Percentiles rank a stretch among this genome's conserved stretches.
Evolutionary conservation across 2,888 invertebrate genomes (phyloP).

Genomic region (Auanema sp.): DNA sequence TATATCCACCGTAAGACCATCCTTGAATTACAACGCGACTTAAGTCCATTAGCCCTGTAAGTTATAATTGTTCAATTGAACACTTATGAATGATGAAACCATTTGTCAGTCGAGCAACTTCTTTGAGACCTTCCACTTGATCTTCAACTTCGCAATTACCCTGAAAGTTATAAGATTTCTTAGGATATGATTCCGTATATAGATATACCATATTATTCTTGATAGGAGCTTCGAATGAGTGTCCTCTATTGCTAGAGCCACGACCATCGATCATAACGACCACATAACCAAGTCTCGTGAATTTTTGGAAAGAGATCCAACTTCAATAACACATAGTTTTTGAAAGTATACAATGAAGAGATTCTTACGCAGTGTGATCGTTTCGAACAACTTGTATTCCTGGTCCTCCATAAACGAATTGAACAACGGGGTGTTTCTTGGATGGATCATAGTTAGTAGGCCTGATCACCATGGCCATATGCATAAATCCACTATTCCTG

Average conservation of each 20-base stretch:
- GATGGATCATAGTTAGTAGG: conserved; percentile 25
- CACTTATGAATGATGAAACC: conserved; percentile 8
- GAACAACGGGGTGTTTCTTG: conserved; percentile 76
- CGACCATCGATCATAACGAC: conserved; percentile 92
- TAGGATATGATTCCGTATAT: no score
- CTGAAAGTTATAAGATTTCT: conserved; percentile 58
- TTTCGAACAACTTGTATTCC: conserved; percentile 96
- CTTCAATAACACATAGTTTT: no score
- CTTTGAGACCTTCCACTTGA: conserved; percentile 89
- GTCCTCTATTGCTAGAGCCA: conserved; percentile 89
- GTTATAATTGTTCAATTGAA: not conserved
- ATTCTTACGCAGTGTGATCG: conserved; percentile 54
- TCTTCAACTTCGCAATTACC: conserved; percentile 90
- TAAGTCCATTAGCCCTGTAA: conserved; percentile 81
- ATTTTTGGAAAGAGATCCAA: conserved; percentile 78
- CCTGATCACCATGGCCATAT: conserved; percentile 33
- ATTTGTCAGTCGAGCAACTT: conserved; percentile 69
- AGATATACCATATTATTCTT: conserved; percentile 72
- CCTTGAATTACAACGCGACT: conserved; percentile 91
- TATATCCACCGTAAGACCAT: conserved; percentile 98
- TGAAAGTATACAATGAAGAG: conserved; percentile 1
- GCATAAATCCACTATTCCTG: conserved; percentile 23
- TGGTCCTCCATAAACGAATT: conserved; percentile 97
- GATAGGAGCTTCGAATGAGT: conserved; percentile 87
- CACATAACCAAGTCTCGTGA: conserved; percentile 91